Conservation (phyloP, 2,888 invertebrate species). For the Rhyacophila evoluta region DNA sequence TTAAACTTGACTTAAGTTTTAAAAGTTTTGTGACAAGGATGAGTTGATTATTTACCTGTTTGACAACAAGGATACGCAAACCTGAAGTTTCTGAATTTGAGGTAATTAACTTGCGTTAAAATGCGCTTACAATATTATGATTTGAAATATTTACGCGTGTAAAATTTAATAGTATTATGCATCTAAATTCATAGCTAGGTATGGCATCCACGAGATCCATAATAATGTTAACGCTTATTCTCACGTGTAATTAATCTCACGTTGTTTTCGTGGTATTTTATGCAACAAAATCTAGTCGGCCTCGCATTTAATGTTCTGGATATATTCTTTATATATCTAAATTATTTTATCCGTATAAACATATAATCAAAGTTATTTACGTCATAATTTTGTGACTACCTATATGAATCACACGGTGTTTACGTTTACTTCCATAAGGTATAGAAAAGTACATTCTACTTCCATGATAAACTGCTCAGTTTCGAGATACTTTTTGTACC, state of each 20-base stretch:
- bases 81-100: neutral
- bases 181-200: neutral
- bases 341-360: neutral
- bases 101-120: neutral
- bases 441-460: neutral
- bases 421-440: slow-evolving; percentile 21
- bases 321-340: neutral
- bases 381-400: neutral
- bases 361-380: neutral
- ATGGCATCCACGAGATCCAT: neutral
- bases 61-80: slow-evolving; percentile 42
- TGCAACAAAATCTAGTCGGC: neutral
- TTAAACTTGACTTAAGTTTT: slow-evolving; percentile 30
- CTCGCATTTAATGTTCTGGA: neutral
- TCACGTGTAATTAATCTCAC: neutral
- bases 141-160: neutral
- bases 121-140: neutral
- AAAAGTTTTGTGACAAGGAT: slow-evolving; percentile 51
- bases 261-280: slow-evolving; percentile 22
- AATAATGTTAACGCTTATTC: neutral
- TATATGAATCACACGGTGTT: neutral
- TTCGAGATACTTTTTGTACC: no score
- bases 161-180: neutral
- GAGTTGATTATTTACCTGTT: slow-evolving; percentile 51
- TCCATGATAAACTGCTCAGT: no score